Base-by-base conservation (phyloP, 2,797 vertebrate species). In the Cetoscarus ocellatus region DNA sequence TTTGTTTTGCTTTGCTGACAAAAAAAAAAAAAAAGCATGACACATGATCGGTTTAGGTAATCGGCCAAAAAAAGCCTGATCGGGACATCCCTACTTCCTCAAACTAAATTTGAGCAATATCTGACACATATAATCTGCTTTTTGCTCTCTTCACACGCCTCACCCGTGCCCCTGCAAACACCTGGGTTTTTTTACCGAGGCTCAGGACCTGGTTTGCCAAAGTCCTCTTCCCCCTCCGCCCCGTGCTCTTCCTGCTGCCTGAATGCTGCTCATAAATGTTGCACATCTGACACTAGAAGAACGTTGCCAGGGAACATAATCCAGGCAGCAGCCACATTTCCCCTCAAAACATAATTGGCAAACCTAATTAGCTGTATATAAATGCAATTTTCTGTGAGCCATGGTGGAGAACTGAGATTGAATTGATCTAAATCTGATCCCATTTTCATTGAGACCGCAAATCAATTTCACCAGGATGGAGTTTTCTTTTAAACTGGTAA, bases 381-480 rank as follows among this genome's bases (percentile, higher is more conserved):
- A 69, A 75, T 78, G 64, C 27, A 62, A 74, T 86, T 74, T 79
- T 43, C 49, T 10, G 0, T 18, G 39, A 61, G 19, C 52, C 61
- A 65, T 34, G 34, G 59, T 56, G 51, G 56, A 34, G 5, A 40
- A 55, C 60, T 48, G 61, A 61, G 38, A 63, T 49, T 48, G 53
- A 61, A 72, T 52, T 74, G 61, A 79, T 77, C 61, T 64, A 40
- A 63, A 61, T 75, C 70, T 70, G 55, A 78, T 56, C 57, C 56
- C 12, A 57, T 54, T 75, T 81, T 73, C 65, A 49, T 36, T 35
- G 44, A 68, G 42, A 63, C 27, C 54, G 51, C 13, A 49, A 70
- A 70, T 39, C 43, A 48, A 53, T 66, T 60, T 50, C 17, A 34
- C 10, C 34, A 12, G 74, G 66, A 58, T 39, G 10, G 47, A 67